Base-by-base conservation (phyloP, 2,797 vertebrate species). In the Lagocephalus sceleratus region DNA sequence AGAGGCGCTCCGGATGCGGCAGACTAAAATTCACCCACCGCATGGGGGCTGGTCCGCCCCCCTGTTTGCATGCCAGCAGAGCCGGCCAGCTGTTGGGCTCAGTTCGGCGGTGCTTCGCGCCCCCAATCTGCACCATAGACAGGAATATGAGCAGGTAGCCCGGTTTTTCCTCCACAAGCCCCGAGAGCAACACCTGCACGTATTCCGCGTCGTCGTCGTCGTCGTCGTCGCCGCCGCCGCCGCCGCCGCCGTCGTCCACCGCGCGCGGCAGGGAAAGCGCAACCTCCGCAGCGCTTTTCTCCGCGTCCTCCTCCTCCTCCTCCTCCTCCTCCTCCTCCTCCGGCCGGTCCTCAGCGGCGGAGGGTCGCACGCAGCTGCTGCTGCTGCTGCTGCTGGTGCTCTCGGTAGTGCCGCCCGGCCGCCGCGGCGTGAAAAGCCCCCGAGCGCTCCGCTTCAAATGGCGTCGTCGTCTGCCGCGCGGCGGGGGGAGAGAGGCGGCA, bases 61-160 rank as follows among this genome's bases (percentile, higher is more conserved):
- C 93, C 93, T 90, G 92, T 93, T 95, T 96, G 94, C 95, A 97
- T 97, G 96, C 95, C 95, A 95, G 94, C 92, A 83, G 79, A 78
- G 66, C 94, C 87, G 70, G 82, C 82, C 90, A 85, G 85, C 89
- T 91, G 82, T 82, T 60, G 90, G 93, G 90, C 92, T 93, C 93
- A 93, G 94, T 93, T 94, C 92, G 78, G 76, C 67, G 71, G 75
- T 72, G 75, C 60, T 74, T 92, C 82, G 88, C 84, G 85, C 90
- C 90, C 83, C 92, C 92, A 81, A 93, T 92, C 90, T 95, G 95
- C 92, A 95, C 93, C 95, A 98, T 97, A 96, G 94, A 95, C 94
- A 73, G 55, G 92, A 91, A 63, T 47, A 90, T 62, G 91, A 87
- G 73, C 67, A 81, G 89, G 90, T 92, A 92, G 91, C 91, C 92